phyloP scores from a whole-genome alignment of 2,113 vertebrate species.

The Eonycteris spelaea region DNA sequence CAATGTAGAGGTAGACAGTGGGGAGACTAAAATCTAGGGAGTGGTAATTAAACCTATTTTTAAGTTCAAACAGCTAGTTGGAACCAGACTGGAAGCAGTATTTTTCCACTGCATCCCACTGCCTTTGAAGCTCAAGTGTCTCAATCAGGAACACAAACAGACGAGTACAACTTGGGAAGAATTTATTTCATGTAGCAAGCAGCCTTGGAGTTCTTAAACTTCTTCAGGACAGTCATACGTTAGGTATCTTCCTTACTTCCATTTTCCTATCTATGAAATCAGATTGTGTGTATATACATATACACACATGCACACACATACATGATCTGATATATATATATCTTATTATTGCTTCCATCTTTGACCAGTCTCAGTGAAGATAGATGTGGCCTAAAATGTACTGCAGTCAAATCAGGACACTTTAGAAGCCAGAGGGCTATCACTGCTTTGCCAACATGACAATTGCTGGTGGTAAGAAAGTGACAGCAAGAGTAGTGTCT shows the following conservation, averaged over 20 bases:
- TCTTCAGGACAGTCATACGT: neutral
- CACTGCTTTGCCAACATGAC: conserved; percentile 9
- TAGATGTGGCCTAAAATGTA: neutral
- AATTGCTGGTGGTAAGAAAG: conserved; percentile 38
- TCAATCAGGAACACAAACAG: neutral
- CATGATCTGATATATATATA: neutral
- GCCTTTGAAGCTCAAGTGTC: neutral
- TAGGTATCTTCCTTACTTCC: neutral
- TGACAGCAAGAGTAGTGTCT: neutral
- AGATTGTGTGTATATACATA: neutral
- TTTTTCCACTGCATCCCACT: neutral
- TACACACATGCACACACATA: neutral
- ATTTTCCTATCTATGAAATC: neutral
- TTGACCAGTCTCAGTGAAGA: neutral
- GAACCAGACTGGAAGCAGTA: neutral
- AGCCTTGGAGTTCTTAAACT: neutral
- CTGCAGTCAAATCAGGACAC: neutral
- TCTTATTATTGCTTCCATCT: neutral
- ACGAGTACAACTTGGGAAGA: neutral
- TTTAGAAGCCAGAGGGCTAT: conserved; percentile 40
- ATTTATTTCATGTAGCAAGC: neutral
- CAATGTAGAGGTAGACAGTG: neutral
- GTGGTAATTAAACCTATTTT: neutral
- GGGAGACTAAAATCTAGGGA: neutral
- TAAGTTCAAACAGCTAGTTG: neutral